Percentiles rank a stretch among this genome's conserved stretches.
Evolutionary conservation across 2,113 vertebrate species (phyloP).

Genomic region (Edolisoma coerulescens): DNA sequence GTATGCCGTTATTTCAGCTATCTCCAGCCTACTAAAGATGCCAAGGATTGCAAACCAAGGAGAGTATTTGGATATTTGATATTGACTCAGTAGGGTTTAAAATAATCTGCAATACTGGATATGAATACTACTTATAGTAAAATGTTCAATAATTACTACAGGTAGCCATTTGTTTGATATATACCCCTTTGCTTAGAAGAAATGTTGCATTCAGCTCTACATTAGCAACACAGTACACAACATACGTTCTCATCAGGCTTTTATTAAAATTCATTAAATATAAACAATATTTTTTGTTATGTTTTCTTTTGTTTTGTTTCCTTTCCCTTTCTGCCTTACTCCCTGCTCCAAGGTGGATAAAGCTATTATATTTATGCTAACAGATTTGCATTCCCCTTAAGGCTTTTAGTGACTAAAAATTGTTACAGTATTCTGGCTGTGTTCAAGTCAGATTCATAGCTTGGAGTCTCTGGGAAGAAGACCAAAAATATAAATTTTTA

Average conservation of each 20-base stretch:
- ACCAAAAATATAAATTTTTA: constrained; percentile 56
- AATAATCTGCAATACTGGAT: neutral
- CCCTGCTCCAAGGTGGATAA: neutral
- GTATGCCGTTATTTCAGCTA: rapidly evolving
- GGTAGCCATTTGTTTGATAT: neutral
- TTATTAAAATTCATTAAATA: neutral
- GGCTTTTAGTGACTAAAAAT: neutral
- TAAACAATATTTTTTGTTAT: neutral
- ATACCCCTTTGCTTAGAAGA: neutral
- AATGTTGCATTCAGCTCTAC: neutral
- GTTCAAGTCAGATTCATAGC: constrained; percentile 29
- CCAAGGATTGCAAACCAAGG: neutral
- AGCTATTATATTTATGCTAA: neutral
- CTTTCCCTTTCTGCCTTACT: neutral
- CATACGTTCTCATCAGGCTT: neutral
- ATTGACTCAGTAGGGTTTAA: neutral
- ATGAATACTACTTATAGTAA: neutral
- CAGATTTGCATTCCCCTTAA: neutral
- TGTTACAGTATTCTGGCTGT: neutral
- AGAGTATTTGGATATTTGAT: neutral
- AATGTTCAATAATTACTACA: neutral
- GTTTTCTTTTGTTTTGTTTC: neutral
- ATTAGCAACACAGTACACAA: neutral
- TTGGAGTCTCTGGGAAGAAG: constrained; percentile 7
- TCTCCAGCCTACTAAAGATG: neutral